Conservation (phyloP, 2,888 invertebrate species). For the Parnassius glacialis region DNA sequence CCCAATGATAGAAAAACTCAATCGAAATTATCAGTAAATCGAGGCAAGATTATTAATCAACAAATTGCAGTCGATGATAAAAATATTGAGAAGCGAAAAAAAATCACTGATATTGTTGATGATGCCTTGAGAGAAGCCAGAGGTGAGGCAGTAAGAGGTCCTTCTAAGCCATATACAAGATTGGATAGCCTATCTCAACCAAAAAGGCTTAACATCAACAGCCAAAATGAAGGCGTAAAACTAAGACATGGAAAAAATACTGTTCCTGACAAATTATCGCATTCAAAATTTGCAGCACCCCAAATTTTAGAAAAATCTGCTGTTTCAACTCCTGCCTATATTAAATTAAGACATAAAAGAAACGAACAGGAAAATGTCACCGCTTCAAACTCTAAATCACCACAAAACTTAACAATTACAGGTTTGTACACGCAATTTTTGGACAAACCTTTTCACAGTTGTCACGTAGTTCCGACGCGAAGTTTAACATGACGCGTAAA, state of each 20-base stretch:
- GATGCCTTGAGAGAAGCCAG: constrained; percentile 64
- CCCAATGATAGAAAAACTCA: constrained; percentile 36
- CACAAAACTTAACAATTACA: constrained; percentile 46
- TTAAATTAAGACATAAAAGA: constrained; percentile 33
- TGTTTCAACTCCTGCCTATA: constrained; percentile 31
- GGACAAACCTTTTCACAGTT: background rate
- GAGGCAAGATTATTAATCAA: constrained; percentile 29
- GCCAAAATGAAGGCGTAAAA: constrained; percentile 56
- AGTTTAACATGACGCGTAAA: too few species aligned
- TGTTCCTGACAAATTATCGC: constrained; percentile 31
- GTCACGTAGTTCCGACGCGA: too few species aligned
- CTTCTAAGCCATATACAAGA: constrained; percentile 52
- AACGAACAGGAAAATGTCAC: constrained; percentile 35
- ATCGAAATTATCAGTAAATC: constrained; percentile 33
- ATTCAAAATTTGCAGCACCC: constrained; percentile 13
- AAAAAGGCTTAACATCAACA: constrained; percentile 57
- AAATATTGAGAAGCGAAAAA: constrained; percentile 42
- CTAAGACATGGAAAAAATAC: constrained; percentile 50
- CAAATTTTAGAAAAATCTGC: constrained; percentile 9
- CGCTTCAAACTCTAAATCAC: constrained; percentile 37
- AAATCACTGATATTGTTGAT: constrained; percentile 59
- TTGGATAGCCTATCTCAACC: constrained; percentile 67
- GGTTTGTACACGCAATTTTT: constrained; percentile 39
- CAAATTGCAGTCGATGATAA: constrained; percentile 36
- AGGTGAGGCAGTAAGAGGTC: constrained; percentile 72